Conservation (phyloP, 2,113 vertebrate genomes). For the Arizona elegans region DNA sequence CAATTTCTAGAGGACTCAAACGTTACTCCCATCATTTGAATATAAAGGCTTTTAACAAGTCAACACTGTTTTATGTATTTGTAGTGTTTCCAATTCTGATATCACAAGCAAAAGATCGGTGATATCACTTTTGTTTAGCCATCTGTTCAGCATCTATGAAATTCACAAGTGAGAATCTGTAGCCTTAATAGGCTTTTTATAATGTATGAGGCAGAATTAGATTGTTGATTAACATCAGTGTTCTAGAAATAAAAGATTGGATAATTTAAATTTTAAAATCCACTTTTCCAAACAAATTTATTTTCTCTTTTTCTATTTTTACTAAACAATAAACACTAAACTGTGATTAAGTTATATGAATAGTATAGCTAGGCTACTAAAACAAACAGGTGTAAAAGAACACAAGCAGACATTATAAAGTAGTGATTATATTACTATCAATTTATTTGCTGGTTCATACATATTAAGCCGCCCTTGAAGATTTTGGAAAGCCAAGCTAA, state of each 20-base stretch:
- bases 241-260: neutral
- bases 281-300: neutral
- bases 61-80: neutral
- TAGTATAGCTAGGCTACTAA: neutral
- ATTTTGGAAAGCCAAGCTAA: neutral
- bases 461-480: neutral
- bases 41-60: neutral
- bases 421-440: neutral
- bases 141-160: neutral
- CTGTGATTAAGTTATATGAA: neutral
- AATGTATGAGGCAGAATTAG: neutral
- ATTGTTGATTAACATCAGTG: neutral
- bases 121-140: neutral
- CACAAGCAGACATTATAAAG: neutral
- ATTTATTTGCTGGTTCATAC: neutral
- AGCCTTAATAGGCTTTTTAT: neutral
- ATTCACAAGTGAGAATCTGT: neutral
- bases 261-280: neutral
- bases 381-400: neutral
- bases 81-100: neutral
- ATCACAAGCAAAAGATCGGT: neutral
- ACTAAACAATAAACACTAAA: neutral
- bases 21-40: neutral
- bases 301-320: neutral
- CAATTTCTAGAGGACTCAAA: neutral